These are phyloP conservation scores for Styela clava DNA, from an alignment of 23 tunicate genomes.

Conservation along the genomic window DNA sequence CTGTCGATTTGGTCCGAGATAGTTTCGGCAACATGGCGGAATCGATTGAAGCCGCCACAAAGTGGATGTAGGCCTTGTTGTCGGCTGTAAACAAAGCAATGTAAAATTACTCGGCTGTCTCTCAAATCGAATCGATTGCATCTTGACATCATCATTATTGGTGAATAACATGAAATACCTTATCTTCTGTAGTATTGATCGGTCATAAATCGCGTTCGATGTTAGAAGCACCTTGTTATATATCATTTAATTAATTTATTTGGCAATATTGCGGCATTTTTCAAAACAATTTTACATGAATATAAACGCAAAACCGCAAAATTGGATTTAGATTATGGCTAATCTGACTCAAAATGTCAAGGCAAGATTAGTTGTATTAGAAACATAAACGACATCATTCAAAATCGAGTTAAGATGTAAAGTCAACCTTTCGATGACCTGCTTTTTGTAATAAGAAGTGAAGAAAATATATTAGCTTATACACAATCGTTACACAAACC, in stretches of 20 bases:
- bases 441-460: neutral
- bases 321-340: neutral
- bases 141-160: neutral
- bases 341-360: neutral
- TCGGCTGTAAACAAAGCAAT: neutral
- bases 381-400: neutral
- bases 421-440: neutral
- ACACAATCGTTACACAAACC: neutral
- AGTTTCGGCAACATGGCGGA: neutral
- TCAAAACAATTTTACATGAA: neutral
- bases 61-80: neutral
- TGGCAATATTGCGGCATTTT: neutral
- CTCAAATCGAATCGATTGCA: neutral
- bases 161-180: neutral
- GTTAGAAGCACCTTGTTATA: no score
- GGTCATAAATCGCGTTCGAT: no score
- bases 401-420: neutral
- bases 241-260: no score
- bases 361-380: neutral
- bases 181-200: no score
- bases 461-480: neutral
- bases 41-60: neutral
- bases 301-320: neutral
- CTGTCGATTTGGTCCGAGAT: neutral
- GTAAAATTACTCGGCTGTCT: neutral